Evolutionary conservation across 1,140 invertebrate species (phyloP), one percentile per base, ranked within the genome.

Genomic region (Pogonus chalceus): DNA sequence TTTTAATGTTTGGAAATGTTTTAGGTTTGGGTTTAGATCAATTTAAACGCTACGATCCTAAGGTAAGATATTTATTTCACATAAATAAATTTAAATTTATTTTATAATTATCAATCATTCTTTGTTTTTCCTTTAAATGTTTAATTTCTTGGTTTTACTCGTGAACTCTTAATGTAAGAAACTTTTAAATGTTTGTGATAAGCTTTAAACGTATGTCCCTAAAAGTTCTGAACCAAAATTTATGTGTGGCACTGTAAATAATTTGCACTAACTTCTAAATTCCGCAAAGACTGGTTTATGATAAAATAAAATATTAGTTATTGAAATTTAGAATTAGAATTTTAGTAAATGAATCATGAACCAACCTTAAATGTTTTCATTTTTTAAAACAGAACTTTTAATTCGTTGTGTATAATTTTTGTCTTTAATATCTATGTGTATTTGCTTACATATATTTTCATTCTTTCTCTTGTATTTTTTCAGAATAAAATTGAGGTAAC

Each of bases 11-110:
- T n/a, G n/a, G n/a, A n/a, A n/a, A n/a, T n/a, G n/a, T 61, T 70
- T 60, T 69, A 96, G 93, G 92, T 58, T 80, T 96, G 61, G 96
- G 96, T 20, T 73, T 99, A 54, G 96, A 99, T 71, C 92, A 96
- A 64, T 99, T 92, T 68, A 91, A 85, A 70, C 81, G 88, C 70
- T 95, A 91, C 72, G 93, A 98, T 74, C 90, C 92, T 10, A 95
- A 96, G 84, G 94, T 96, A 82, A 79, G 69, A 60, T 56, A 50
- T 37, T 59, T 57, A 14, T 23, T 12, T 51, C 20, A 20, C 51
- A 46, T 47, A 49, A 35, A 35, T 52, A 50, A 43, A 53, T 54
- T 24, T 54, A 20, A 37, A 1, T 56, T 56, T 57, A 26, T 50
- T 57, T 35, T 54, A 49, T 49, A 50, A 43, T 10, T 43, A 18